phyloP scores from a whole-genome alignment of 2,113 vertebrate genomes.

The Trogon melanurus region DNA sequence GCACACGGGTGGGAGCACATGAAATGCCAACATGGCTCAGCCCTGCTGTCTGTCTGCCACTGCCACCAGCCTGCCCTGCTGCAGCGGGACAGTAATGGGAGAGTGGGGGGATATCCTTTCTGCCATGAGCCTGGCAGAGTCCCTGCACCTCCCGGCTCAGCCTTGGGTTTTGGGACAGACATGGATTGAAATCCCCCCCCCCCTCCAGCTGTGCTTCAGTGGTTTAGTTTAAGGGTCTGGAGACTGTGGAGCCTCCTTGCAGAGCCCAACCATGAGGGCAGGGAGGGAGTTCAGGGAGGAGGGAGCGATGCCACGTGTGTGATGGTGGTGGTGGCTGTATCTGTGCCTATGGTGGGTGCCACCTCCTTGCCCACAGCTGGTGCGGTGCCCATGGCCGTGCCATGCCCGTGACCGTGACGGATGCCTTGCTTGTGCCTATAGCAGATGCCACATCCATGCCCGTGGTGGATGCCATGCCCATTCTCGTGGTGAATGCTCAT shows the following conservation, averaged over 20 bases:
- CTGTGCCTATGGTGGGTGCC: neutral
- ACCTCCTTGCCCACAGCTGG: neutral
- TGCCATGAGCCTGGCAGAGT: fast-evolving
- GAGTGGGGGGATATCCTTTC: neutral
- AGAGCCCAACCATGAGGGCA: neutral
- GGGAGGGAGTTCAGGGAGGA: neutral
- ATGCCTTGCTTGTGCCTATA: neutral
- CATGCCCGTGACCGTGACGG: neutral
- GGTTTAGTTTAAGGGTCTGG: neutral
- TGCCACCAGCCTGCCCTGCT: fast-evolving
- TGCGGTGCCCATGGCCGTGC: neutral
- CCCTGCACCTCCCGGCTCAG: neutral
- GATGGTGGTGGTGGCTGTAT: neutral
- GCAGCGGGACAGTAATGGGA: neutral
- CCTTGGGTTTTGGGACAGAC: fast-evolving
- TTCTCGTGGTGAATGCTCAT: too few relatives aligned
- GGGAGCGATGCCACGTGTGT: fast-evolving
- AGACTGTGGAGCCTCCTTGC: neutral
- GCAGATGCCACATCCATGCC: neutral
- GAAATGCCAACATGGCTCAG: neutral
- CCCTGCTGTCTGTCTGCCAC: fast-evolving
- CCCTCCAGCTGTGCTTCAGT: neutral
- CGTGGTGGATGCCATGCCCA: too few relatives aligned
- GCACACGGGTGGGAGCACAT: neutral
- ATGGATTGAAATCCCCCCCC: fast-evolving